These are phyloP conservation scores for Scytalopus superciliaris DNA, from an alignment of 2,113 vertebrate genomes.

Conservation along the genomic window DNA sequence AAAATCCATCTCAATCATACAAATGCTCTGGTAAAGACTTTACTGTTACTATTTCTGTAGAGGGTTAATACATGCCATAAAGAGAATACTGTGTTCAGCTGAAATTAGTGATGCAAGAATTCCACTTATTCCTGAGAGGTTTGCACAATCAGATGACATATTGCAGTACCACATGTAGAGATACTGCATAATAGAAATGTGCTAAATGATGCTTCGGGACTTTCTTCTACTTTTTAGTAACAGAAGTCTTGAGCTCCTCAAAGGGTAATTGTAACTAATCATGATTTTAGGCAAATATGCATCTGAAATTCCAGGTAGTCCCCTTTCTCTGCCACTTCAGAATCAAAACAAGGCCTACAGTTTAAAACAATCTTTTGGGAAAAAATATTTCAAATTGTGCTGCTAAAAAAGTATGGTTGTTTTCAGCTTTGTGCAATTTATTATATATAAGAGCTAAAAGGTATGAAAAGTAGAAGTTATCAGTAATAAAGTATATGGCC, in stretches of 20 bases:
- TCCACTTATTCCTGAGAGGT: neutral
- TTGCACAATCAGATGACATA: neutral
- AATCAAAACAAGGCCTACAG: neutral
- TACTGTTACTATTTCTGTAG: neutral
- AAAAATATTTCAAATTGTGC: slow-evolving; percentile 4
- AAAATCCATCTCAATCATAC: neutral
- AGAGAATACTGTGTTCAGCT: neutral
- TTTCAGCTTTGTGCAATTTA: slow-evolving; percentile 35
- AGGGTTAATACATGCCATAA: neutral
- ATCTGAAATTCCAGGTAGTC: slow-evolving; percentile 9
- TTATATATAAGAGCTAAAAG: slow-evolving; percentile 20
- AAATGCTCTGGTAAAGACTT: neutral
- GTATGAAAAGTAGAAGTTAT: slow-evolving; percentile 34
- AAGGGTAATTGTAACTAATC: neutral
- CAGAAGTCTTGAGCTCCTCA: neutral
- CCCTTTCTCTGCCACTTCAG: neutral
- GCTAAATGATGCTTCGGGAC: neutral
- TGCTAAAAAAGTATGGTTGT: neutral
- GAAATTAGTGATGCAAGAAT: neutral
- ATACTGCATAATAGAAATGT: neutral
- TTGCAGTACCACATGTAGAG: neutral
- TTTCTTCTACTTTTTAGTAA: neutral
- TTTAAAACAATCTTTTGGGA: neutral
- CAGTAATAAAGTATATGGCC: neutral
- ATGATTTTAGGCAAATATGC: neutral